Conservation (phyloP, 2,888 invertebrate species). For the Thalpophila matura region DNA sequence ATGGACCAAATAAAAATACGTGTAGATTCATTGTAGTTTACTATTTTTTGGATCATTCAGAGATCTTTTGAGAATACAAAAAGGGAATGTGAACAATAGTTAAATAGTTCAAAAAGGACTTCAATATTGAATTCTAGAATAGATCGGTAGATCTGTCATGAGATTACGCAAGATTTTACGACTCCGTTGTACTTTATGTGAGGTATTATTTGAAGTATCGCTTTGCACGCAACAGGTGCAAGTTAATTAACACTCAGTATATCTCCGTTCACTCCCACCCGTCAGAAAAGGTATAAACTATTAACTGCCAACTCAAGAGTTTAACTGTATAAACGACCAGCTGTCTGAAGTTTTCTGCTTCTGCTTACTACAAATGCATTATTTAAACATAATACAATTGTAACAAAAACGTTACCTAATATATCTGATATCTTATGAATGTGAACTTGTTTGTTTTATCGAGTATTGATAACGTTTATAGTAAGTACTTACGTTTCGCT, state of each 20-base stretch:
- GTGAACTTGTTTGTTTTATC: slow-evolving; percentile 53
- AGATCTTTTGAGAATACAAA: not conserved
- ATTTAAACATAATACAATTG: slow-evolving; percentile 18
- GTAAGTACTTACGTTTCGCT: slow-evolving; percentile 93
- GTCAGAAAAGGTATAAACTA: slow-evolving; percentile 53
- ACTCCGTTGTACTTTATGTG: slow-evolving; percentile 49
- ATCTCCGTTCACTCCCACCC: slow-evolving; percentile 53
- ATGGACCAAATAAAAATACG: slow-evolving; percentile 4
- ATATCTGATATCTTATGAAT: slow-evolving; percentile 46
- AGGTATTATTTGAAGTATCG: slow-evolving; percentile 58
- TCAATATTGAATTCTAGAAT: slow-evolving; percentile 33
- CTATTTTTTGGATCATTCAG: not conserved
- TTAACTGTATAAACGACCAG: slow-evolving; percentile 35
- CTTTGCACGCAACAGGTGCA: slow-evolving; percentile 64
- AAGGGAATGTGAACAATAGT: slow-evolving; percentile 1
- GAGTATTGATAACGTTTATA: slow-evolving; percentile 66
- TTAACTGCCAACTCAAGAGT: slow-evolving; percentile 47
- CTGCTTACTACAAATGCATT: slow-evolving; percentile 25
- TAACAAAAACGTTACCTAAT: slow-evolving; percentile 45
- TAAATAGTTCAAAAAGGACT: not conserved
- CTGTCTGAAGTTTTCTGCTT: slow-evolving; percentile 30
- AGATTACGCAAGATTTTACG: slow-evolving; percentile 56
- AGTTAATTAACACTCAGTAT: slow-evolving; percentile 62
- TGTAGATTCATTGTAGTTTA: not conserved
- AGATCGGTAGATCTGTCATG: slow-evolving; percentile 38